Conservation (phyloP, 2,888 invertebrate species). For the Branchipolynoe longqiensis region DNA sequence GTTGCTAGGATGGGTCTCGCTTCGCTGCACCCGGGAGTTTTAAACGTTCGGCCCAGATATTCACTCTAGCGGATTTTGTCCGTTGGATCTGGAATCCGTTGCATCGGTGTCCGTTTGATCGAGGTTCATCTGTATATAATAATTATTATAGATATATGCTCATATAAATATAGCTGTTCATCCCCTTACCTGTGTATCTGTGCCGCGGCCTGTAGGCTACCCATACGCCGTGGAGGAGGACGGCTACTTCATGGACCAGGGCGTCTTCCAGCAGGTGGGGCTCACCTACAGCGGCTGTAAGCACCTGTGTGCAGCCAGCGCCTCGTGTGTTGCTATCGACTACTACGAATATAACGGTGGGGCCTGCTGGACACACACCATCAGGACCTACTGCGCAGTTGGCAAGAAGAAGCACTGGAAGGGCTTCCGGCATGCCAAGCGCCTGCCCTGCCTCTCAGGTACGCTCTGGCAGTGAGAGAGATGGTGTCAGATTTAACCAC, state of each 20-base stretch:
- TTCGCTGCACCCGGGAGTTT: too few species aligned
- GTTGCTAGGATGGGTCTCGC: too few species aligned
- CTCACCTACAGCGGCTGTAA: conserved; percentile 36
- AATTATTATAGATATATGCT: too few species aligned
- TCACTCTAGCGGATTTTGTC: too few species aligned
- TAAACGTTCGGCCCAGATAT: too few species aligned
- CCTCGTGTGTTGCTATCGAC: conserved; percentile 28
- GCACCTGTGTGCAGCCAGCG: conserved; percentile 14
- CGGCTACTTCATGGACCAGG: conserved; percentile 51
- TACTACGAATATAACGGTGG: conserved; percentile 32
- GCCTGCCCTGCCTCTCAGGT: conserved; percentile 50
- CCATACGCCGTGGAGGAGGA: conserved; percentile 41
- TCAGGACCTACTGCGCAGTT: conserved; percentile 31
- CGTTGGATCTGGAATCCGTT: too few species aligned
- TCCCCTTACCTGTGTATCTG: too few species aligned
- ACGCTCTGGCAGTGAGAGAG: conserved; percentile 28
- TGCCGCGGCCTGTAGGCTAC: conserved; percentile 15
- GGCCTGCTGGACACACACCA: conserved; percentile 41
- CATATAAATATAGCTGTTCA: too few species aligned
- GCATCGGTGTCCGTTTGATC: too few species aligned
- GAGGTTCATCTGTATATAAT: too few species aligned
- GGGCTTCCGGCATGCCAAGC: conserved; percentile 39
- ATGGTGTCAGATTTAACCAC: too few species aligned
- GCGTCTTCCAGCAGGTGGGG: conserved; percentile 3
- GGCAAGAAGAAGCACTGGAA: background rate